Evolutionary conservation across 2,888 invertebrate genomes (phyloP).

Genomic region (Troilus luridus): DNA sequence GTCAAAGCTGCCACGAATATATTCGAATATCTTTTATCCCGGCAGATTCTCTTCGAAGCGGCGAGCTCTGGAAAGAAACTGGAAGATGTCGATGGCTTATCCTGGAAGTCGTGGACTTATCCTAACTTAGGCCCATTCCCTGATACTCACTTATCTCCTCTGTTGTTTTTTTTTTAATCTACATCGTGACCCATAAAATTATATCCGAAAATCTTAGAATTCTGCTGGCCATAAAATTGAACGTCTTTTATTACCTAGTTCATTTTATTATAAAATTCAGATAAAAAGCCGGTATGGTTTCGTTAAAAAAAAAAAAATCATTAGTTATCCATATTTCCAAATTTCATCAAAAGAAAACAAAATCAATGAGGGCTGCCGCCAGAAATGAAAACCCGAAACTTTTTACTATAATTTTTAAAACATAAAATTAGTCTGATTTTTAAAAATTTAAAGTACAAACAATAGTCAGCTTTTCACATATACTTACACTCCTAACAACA

Average conservation of each 20-base stretch:
- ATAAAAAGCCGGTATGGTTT: neutral
- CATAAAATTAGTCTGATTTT: too few relatives aligned
- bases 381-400: too few relatives aligned
- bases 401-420: too few relatives aligned
- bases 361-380: too few relatives aligned
- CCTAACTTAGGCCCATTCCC: neutral
- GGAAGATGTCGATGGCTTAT: neutral
- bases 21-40: neutral
- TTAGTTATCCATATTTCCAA: neutral
- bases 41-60: neutral
- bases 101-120: neutral
- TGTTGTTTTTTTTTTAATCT: neutral
- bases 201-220: neutral
- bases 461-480: too few relatives aligned
- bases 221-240: neutral
- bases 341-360: neutral
- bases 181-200: neutral
- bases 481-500: too few relatives aligned
- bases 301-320: neutral
- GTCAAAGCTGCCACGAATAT: conserved; percentile 21
- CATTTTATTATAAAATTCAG: neutral
- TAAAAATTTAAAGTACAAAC: too few relatives aligned
- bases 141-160: neutral
- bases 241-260: neutral
- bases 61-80: neutral